These are phyloP conservation scores for Sinopyrophorus schimmeli DNA, from an alignment of 2,888 invertebrate species.

Conservation along the genomic window DNA sequence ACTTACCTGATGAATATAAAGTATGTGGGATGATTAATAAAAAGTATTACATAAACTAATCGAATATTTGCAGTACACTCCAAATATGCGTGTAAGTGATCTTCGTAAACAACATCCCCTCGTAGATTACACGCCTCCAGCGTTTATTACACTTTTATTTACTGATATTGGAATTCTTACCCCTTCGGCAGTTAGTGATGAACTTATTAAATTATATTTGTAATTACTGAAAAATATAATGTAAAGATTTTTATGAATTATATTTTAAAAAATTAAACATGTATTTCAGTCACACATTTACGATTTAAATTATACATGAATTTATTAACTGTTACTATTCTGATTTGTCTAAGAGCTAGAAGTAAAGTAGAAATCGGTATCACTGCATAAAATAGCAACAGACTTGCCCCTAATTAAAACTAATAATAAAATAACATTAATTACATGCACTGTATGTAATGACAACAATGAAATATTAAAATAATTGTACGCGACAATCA, in stretches of 20 bases:
- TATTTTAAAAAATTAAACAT: constrained; percentile 23
- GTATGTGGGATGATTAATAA: constrained; percentile 50
- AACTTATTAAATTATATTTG: constrained; percentile 93
- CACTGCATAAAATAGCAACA: too few species aligned
- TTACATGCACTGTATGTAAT: too few species aligned
- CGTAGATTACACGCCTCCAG: constrained; percentile 97
- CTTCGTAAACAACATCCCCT: constrained; percentile 73
- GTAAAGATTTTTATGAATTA: too few species aligned
- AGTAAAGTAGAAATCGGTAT: too few species aligned
- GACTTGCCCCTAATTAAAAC: too few species aligned
- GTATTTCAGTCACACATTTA: constrained; percentile 30
- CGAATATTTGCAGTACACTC: constrained; percentile 57
- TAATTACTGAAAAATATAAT: constrained; percentile 55
- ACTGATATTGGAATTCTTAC: constrained; percentile 96
- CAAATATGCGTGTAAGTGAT: constrained; percentile 55
- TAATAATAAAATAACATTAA: too few species aligned
- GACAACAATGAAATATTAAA: too few species aligned
- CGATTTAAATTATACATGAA: too few species aligned
- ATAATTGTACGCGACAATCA: too few species aligned
- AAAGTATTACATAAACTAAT: neutral
- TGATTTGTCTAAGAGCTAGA: too few species aligned
- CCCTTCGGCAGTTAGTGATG: constrained; percentile 96
- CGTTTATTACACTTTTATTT: constrained; percentile 88
- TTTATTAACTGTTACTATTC: constrained; percentile 8
- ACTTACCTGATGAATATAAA: constrained; percentile 89